A percentile compares a stretch with the other conserved stretches of the same genome.
phyloP scores from a whole-genome alignment of 2,797 vertebrate species.

The Ctenopoma kingsleyae region DNA sequence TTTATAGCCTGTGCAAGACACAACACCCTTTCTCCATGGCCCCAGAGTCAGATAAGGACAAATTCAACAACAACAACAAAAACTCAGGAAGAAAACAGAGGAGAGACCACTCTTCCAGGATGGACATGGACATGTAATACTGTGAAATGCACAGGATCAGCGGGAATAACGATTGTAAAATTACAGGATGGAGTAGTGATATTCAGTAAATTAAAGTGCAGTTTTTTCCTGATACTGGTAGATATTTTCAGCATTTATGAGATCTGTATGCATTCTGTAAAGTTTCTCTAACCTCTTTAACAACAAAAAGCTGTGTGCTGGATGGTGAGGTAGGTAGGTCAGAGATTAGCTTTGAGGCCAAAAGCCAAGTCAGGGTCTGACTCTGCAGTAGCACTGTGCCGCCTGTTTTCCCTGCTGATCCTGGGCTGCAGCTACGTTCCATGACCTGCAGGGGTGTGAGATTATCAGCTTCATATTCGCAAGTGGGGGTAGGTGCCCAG shows the following conservation, averaged over 20 bases:
- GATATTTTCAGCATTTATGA: not conserved
- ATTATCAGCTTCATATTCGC: constrained; percentile 4
- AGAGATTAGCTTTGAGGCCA: not conserved
- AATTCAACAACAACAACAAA: too few relatives aligned
- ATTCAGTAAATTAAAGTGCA: too few relatives aligned
- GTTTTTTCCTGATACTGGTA: too few relatives aligned
- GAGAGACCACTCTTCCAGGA: too few relatives aligned
- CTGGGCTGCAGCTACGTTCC: constrained; percentile 28
- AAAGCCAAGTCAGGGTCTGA: constrained; percentile 13
- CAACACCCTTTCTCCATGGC: too few relatives aligned
- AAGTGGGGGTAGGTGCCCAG: constrained; percentile 17
- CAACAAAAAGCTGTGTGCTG: not conserved
- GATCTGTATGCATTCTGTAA: not conserved
- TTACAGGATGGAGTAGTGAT: too few relatives aligned
- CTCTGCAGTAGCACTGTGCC: constrained; percentile 11
- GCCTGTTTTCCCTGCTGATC: constrained; percentile 21
- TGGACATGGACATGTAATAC: too few relatives aligned
- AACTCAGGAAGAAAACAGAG: too few relatives aligned
- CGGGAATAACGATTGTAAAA: too few relatives aligned
- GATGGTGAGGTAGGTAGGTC: not conserved
- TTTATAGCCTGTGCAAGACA: too few relatives aligned
- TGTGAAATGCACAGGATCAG: too few relatives aligned
- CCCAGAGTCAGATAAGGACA: too few relatives aligned
- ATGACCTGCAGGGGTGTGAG: constrained; percentile 23
- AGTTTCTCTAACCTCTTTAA: not conserved